phyloP scores from a whole-genome alignment of 2,113 vertebrate genomes.

The Indicator maculatus region DNA sequence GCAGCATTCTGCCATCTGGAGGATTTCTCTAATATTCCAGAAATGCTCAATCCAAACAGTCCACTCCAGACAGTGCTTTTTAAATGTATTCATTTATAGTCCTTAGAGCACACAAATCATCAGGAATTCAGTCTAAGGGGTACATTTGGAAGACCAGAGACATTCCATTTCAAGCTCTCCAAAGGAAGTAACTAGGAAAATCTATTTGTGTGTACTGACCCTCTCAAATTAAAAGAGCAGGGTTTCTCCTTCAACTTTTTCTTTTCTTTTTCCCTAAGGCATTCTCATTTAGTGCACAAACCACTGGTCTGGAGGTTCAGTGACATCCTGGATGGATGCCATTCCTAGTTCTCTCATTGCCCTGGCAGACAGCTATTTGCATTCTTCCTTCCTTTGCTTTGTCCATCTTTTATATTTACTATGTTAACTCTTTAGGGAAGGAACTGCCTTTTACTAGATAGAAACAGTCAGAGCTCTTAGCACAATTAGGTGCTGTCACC shows the following conservation, averaged over 20 bases:
- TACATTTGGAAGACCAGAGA: not conserved
- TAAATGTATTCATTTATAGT: not conserved
- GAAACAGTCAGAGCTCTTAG: not conserved
- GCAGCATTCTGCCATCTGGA: conserved; percentile 68
- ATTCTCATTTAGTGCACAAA: not conserved
- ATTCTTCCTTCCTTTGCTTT: not conserved
- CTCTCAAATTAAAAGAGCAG: not conserved
- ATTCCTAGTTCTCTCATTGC: not conserved
- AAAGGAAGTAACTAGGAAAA: not conserved
- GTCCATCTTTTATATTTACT: not conserved
- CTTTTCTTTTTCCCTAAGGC: too few relatives aligned
- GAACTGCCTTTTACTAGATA: not conserved
- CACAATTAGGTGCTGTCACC: not conserved
- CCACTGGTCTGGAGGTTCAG: not conserved
- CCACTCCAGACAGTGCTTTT: not conserved
- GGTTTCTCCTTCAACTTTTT: not conserved
- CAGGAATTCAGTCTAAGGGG: not conserved
- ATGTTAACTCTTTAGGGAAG: not conserved
- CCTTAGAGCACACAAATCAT: not conserved
- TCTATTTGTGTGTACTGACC: not conserved
- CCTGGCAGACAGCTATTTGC: not conserved
- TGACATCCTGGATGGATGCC: not conserved
- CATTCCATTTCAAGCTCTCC: not conserved
- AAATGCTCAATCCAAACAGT: not conserved
- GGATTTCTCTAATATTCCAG: not conserved